phyloP scores from a whole-genome alignment of 2,113 vertebrate species.

The Lepisosteus osseus region DNA sequence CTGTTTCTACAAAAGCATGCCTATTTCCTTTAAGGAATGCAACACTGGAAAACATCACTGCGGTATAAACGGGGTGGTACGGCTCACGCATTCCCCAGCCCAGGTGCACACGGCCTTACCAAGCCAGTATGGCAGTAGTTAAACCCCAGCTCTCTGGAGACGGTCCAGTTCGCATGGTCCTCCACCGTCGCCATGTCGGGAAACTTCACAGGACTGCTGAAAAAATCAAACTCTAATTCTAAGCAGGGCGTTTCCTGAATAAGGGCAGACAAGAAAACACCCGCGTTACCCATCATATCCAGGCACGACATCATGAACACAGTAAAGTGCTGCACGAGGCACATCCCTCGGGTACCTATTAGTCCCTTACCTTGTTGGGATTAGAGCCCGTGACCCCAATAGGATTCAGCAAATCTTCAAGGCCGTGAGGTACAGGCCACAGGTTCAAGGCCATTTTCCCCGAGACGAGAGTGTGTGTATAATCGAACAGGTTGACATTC shows the following conservation, averaged over 20 bases:
- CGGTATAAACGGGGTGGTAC: no score
- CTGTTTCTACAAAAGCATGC: no score
- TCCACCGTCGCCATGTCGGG: slow-evolving; percentile 91
- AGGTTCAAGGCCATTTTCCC: slow-evolving; percentile 98
- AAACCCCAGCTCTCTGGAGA: slow-evolving; percentile 90
- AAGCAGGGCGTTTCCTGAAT: slow-evolving; percentile 94
- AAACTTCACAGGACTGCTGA: slow-evolving; percentile 91
- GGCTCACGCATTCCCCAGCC: no score
- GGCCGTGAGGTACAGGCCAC: slow-evolving; percentile 94
- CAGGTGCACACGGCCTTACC: slow-evolving; percentile 61
- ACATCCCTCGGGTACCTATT: no score
- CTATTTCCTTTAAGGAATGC: no score
- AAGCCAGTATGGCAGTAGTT: slow-evolving; percentile 88
- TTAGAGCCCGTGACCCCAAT: slow-evolving; percentile 96
- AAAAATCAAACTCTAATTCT: slow-evolving; percentile 96
- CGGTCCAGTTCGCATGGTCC: slow-evolving; percentile 91
- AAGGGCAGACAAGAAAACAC: neutral
- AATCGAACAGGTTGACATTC: slow-evolving; percentile 97
- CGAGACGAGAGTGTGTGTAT: slow-evolving; percentile 92
- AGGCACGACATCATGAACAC: no score
- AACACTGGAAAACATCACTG: no score
- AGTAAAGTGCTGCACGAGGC: no score
- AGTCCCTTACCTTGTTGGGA: slow-evolving; percentile 83
- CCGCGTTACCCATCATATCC: slow-evolving; percentile 1
- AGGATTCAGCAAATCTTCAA: slow-evolving; percentile 94